Evolutionary conservation across 2,113 vertebrate species (phyloP), one percentile per base, ranked within the genome.

Genomic region (Taurulus bubalis): DNA sequence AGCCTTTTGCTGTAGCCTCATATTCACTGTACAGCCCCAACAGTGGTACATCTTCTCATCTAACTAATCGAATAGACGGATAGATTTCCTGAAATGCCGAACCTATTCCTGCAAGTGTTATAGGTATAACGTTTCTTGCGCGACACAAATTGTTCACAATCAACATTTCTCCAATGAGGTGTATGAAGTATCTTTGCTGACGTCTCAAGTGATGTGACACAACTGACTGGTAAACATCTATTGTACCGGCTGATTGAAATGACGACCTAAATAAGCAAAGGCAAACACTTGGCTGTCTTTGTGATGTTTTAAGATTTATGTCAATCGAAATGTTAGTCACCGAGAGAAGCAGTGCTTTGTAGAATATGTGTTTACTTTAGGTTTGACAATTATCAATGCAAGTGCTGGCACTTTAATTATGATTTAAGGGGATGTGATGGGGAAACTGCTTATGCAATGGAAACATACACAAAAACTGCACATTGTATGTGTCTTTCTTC

Each of bases 321-420:
- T 40, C 59, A 71, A 58, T 51, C 47, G 22, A 76, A 58, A 58
- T 49, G 10, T 80, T 36, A 1, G 22, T 63, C 71, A 32, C 62
- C 4, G 15, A 26, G 47, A 42, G 45, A 75, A 45, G 53, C 8
- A 2, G 36, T 3, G 8, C 26, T 66, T 56, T 79, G 59, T 49
- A 3, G 22, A 8, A 74, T 22, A n/a, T 32, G 26, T 69, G 64
- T 24, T 77, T 12, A 66, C 68, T 60, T 7, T 6, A 22, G 26
- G 20, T 47, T 34, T 70, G 40, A 67, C 18, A 64, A 34, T 36
- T 7, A 59, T 20, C 45, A 62, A 26, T 34, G 24, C 30, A 4
- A 34, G 20, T 26, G 18, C 53, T 64, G 28, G n/a, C n/a, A 55
- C 8, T 56, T 60, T 16, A 75, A 80, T 56, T 60, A 60, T 75